Base-by-base conservation (phyloP, 2,888 invertebrate genomes). In the Morpho deidamia region DNA sequence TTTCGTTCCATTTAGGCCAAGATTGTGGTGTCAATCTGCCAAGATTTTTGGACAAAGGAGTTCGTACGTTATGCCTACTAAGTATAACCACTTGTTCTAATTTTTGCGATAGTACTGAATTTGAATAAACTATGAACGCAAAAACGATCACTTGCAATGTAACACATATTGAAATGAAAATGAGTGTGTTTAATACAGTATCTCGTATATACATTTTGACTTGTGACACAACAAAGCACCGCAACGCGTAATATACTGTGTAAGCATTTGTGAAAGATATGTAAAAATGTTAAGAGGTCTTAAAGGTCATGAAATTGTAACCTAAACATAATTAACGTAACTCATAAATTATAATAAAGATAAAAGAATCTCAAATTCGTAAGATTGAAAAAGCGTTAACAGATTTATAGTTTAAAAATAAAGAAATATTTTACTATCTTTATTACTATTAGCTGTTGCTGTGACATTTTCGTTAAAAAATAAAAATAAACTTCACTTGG, bases 11-110 rank as follows among this genome's bases (percentile, higher is more conserved):
- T 12, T 58, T 33, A 0, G 85, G 85, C 85, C 85, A 85, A 1
- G 58, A 43, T 42, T 74, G 76, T 0, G 81, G 78, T 7, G 80
- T 74, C 1, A 74, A 68, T 56, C 71, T 64, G 11, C 59, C 60
- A 39, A 84, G 66, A 51, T 74, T 68, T 60, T 72, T 68, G 8
- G 81, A 74, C 62, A 83, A 69, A 57, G 85, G 85, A 44, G 81
- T 78, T 44, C 85, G 65, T 9, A 81, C 75, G 65, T 78, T 79
- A 64, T 85, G 85, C 44, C 85, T 76, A 51, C 83, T 83, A 23
- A 83, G 56, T 58, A 83, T 76, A 2, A 83, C 59, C 11, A 81
- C 76, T 74, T 81, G 72, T 56, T 74, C 64, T n/a, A 83, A 64
- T 35, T 44, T 43, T 41, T 59, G 53, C 7, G 49, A 44, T 12